Percentiles rank a stretch among this genome's conserved stretches.
Conservation (phyloP, 2,888 invertebrate genomes). For the Sipha maydis region DNA sequence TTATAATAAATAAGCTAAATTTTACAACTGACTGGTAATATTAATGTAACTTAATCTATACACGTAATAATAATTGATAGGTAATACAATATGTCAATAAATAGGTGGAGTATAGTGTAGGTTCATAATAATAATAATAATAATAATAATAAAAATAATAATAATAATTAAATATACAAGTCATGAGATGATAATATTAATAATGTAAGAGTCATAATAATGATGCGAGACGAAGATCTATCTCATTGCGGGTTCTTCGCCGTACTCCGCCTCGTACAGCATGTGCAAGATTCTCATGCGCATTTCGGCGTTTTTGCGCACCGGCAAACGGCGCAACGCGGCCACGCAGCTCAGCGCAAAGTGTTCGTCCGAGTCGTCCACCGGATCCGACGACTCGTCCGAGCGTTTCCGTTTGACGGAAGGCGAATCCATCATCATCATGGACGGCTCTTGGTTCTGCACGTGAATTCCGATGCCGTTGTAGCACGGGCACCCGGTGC, state of each 20-base stretch:
- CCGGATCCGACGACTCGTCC: constrained; percentile 30
- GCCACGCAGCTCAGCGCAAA: constrained; percentile 59
- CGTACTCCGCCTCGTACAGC: constrained; percentile 58
- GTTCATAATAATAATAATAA: neutral
- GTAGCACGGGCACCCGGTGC: constrained; percentile 41
- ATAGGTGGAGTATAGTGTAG: neutral
- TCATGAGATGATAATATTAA: neutral
- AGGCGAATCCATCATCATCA: neutral
- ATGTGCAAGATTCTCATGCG: constrained; percentile 55
- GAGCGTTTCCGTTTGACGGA: constrained; percentile 19
- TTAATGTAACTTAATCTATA: neutral
- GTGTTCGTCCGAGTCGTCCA: constrained; percentile 53
- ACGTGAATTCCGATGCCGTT: constrained; percentile 26
- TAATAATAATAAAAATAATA: neutral
- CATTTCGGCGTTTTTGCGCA: constrained; percentile 52
- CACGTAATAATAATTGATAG: neutral
- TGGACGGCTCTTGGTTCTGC: neutral
- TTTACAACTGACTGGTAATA: neutral
- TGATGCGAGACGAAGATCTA: neutral
- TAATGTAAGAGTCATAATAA: neutral
- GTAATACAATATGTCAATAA: neutral
- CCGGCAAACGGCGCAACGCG: constrained; percentile 34
- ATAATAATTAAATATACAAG: neutral
- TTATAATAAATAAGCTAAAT: constrained; percentile 25
- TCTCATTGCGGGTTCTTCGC: constrained; percentile 34